Conservation (phyloP, 2,888 invertebrate genomes). For the Drosophila hawaiiensis region DNA sequence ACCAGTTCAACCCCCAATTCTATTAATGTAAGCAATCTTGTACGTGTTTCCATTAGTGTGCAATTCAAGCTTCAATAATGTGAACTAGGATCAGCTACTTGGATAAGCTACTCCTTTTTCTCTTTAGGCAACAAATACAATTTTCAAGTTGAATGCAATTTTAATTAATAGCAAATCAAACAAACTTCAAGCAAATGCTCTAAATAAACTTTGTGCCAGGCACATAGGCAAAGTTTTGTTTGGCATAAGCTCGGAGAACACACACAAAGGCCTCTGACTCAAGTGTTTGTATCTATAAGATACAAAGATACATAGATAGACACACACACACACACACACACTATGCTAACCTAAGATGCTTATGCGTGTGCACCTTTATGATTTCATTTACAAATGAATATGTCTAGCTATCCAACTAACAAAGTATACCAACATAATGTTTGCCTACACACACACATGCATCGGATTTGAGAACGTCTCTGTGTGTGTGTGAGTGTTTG, state of each 20-base stretch:
- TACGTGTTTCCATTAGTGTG: constrained; percentile 81
- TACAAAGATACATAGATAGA: constrained; percentile 27
- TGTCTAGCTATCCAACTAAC: constrained; percentile 26
- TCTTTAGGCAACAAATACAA: constrained; percentile 66
- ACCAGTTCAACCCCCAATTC: neutral
- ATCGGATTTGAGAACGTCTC: constrained; percentile 21
- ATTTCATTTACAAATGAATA: constrained; percentile 79
- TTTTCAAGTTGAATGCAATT: constrained; percentile 81
- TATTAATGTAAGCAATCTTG: constrained; percentile 70
- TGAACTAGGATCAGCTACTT: neutral
- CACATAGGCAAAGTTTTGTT: constrained; percentile 50
- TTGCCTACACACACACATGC: constrained; percentile 32
- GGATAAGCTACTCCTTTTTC: constrained; percentile 5
- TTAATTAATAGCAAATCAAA: constrained; percentile 81
- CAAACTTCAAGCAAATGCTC: constrained; percentile 64
- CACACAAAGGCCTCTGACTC: constrained; percentile 19
- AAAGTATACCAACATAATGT: constrained; percentile 40
- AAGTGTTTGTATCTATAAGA: constrained; percentile 49
- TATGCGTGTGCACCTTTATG: constrained; percentile 64
- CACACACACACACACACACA: neutral
- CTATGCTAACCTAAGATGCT: constrained; percentile 39
- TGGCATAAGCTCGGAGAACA: constrained; percentile 41
- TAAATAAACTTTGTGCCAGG: constrained; percentile 37
- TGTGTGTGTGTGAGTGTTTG: constrained; percentile 19
- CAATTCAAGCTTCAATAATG: constrained; percentile 79